A percentile compares a stretch with the other conserved stretches of the same genome.
Evolutionary conservation across 2,113 vertebrate species (phyloP).

Genomic region (Nothobranchius kuhntae): DNA sequence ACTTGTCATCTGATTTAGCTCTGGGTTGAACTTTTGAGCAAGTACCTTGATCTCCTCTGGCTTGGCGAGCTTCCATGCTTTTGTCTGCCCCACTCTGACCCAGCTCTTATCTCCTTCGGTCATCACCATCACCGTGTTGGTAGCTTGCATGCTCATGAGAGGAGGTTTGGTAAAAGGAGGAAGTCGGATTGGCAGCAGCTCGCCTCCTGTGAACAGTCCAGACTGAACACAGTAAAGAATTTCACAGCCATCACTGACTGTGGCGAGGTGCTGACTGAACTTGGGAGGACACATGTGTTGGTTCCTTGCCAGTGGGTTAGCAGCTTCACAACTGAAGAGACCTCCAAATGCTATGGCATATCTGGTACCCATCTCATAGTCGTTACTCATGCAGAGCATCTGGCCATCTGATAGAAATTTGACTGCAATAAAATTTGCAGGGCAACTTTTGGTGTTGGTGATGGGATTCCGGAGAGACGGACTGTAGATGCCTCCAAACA

Average conservation of each 20-base stretch:
- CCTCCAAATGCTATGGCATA: constrained; percentile 86
- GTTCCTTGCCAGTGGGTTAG: constrained; percentile 76
- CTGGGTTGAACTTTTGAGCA: neutral
- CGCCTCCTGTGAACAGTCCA: constrained; percentile 78
- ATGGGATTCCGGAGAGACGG: constrained; percentile 77
- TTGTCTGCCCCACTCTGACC: constrained; percentile 81
- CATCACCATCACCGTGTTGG: constrained; percentile 85
- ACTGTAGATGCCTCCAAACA: constrained; percentile 89
- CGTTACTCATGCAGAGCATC: constrained; percentile 83
- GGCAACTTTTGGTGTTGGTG: constrained; percentile 85
- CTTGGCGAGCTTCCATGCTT: constrained; percentile 79
- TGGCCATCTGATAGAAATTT: constrained; percentile 81
- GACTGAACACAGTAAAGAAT: constrained; percentile 87
- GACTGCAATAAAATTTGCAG: constrained; percentile 69
- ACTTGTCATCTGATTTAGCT: constrained; percentile 44
- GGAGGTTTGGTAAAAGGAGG: constrained; percentile 85
- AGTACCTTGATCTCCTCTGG: constrained; percentile 72
- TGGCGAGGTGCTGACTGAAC: constrained; percentile 87
- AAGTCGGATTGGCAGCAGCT: constrained; percentile 77
- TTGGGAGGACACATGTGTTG: constrained; percentile 80
- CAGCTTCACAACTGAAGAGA: constrained; percentile 88
- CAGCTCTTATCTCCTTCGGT: constrained; percentile 79
- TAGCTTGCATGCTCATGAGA: constrained; percentile 63
- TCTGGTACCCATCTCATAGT: constrained; percentile 77
- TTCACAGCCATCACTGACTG: constrained; percentile 89